phyloP scores from a whole-genome alignment of 2,888 invertebrate species.

The Vesta saturnalis region DNA sequence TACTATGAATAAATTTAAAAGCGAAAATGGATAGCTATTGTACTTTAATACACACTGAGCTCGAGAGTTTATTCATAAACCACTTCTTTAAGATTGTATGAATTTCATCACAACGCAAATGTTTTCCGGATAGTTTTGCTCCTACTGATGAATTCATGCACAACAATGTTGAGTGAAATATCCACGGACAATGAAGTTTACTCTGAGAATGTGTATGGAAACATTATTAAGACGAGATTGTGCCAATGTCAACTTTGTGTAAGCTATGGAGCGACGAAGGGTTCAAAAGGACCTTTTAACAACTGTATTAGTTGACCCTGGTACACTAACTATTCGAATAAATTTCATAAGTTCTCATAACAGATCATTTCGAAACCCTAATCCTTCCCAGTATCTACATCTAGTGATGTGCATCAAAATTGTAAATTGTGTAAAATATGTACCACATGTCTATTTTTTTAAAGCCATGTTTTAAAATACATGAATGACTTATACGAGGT shows the following conservation, averaged over 20 bases:
- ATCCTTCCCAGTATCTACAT: background rate
- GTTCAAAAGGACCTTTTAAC: constrained; percentile 4
- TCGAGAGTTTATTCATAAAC: background rate
- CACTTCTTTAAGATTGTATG: background rate
- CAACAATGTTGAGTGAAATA: constrained; percentile 5
- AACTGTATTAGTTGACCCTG: constrained; percentile 2
- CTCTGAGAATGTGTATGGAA: constrained; percentile 1
- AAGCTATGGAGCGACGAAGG: background rate
- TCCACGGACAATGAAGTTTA: background rate
- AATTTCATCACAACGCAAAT: constrained; percentile 5
- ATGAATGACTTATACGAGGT: too few species aligned
- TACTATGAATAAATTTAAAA: constrained; percentile 1
- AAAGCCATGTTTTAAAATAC: too few species aligned
- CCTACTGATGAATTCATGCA: background rate
- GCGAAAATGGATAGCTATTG: background rate
- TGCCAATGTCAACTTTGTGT: constrained; percentile 6
- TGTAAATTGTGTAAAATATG: too few species aligned
- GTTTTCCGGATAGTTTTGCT: constrained; percentile 6
- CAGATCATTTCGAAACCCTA: background rate
- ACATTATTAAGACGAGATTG: constrained; percentile 10
- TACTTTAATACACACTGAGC: background rate
- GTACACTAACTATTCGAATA: constrained; percentile 1
- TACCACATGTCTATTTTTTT: too few species aligned
- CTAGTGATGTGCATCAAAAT: too few species aligned
- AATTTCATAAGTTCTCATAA: background rate